phyloP scores from a whole-genome alignment of 1,140 invertebrate genomes.

The Pseudobourletiella spinata region DNA sequence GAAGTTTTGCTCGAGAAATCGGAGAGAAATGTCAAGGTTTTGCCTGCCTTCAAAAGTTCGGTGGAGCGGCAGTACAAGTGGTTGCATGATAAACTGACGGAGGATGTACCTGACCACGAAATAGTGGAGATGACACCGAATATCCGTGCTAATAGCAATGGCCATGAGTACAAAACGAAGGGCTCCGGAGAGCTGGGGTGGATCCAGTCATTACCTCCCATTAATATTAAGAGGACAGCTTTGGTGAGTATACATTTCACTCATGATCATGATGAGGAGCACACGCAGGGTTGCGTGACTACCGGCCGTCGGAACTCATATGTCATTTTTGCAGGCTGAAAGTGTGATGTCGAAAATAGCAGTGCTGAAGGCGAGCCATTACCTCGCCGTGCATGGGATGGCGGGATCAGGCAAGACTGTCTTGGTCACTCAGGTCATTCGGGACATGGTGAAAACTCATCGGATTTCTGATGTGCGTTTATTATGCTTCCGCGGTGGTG shows the following conservation, averaged over 20 bases:
- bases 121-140: slow-evolving; percentile 40
- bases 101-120: slow-evolving; percentile 36
- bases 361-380: slow-evolving; percentile 43
- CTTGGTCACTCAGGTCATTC: too few species aligned
- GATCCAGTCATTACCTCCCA: slow-evolving; percentile 45
- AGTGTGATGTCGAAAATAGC: too few species aligned
- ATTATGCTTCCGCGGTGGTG: too few species aligned
- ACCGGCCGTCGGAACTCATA: too few species aligned
- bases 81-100: slow-evolving; percentile 44
- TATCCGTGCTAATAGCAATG: background rate
- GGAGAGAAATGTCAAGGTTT: slow-evolving; percentile 31
- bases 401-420: slow-evolving; percentile 59
- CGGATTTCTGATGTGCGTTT: too few species aligned
- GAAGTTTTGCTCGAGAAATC: slow-evolving; percentile 10
- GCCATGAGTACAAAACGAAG: slow-evolving; percentile 14
- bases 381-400: slow-evolving; percentile 56
- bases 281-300: too few species aligned
- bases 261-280: too few species aligned
- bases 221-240: slow-evolving; percentile 43
- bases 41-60: slow-evolving; percentile 44
- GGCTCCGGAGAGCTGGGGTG: slow-evolving; percentile 41
- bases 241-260: too few species aligned
- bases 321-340: too few species aligned
- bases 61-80: slow-evolving; percentile 45
- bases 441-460: too few species aligned